phyloP scores from a whole-genome alignment of 2,888 invertebrate species.

The Drymonia ruficornis region DNA sequence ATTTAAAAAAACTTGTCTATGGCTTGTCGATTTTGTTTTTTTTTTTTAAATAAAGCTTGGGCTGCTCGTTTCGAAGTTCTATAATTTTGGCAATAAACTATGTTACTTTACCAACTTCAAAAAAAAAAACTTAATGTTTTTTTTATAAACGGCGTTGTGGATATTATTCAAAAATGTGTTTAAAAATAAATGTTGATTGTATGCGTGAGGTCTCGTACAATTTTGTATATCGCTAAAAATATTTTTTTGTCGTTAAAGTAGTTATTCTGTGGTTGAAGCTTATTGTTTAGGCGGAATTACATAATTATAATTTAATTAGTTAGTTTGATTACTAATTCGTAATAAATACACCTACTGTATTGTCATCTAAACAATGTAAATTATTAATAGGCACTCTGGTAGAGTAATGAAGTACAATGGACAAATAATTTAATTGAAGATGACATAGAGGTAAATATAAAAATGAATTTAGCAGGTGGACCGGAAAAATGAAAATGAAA shows the following conservation, averaged over 20 bases:
- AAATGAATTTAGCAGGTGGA: too few relatives aligned
- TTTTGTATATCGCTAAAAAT: slow-evolving; percentile 25
- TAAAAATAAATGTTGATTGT: slow-evolving; percentile 7
- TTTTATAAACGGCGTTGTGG: too few relatives aligned
- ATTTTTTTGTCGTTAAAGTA: slow-evolving; percentile 6
- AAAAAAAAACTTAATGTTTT: too few relatives aligned
- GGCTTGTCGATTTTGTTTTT: too few relatives aligned
- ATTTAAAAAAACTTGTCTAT: too few relatives aligned
- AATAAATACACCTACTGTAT: background rate
- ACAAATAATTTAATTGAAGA: slow-evolving; percentile 3
- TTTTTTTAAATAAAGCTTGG: too few relatives aligned
- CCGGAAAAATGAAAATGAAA: too few relatives aligned
- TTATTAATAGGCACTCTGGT: background rate
- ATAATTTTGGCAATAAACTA: too few relatives aligned
- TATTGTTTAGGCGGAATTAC: slow-evolving; percentile 12
- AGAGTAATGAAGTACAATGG: slow-evolving; percentile 12
- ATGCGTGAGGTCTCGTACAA: slow-evolving; percentile 31
- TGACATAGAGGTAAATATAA: background rate
- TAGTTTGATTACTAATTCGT: too few relatives aligned
- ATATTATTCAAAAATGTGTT: background rate
- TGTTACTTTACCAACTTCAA: too few relatives aligned
- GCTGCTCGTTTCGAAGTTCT: too few relatives aligned
- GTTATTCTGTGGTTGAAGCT: slow-evolving; percentile 7
- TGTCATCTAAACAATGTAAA: background rate
- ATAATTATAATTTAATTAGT: background rate